Evolutionary conservation across 2,113 vertebrate species (phyloP).

Genomic region (Mustela nigripes): DNA sequence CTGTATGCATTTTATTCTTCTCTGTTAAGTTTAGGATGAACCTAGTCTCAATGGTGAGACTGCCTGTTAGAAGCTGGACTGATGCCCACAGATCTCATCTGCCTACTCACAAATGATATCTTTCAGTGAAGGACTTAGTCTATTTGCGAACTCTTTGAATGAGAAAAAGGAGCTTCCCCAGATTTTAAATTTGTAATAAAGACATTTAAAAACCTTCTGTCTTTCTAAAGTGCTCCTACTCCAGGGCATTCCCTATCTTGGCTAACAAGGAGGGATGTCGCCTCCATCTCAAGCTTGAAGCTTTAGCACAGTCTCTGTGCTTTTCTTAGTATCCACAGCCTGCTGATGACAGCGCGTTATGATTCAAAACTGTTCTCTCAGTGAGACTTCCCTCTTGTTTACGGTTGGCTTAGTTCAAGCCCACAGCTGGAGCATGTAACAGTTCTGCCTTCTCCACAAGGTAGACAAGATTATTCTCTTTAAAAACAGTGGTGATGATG

Average conservation of each 20-base stretch:
- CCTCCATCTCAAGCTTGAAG: background rate
- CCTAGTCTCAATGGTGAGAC: background rate
- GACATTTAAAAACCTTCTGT: background rate
- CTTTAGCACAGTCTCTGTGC: background rate
- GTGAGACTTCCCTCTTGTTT: background rate
- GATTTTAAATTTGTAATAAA: background rate
- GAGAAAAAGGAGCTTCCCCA: background rate
- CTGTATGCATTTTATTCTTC: background rate
- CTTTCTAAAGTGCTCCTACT: background rate
- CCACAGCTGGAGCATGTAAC: background rate
- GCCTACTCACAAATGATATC: background rate
- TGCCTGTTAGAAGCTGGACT: background rate
- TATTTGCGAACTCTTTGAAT: background rate
- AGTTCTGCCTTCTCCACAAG: background rate
- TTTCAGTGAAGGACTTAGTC: too few relatives aligned
- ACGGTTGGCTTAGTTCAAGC: background rate
- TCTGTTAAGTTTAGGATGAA: background rate
- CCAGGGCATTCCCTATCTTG: background rate
- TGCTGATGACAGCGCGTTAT: background rate
- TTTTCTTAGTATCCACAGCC: background rate
- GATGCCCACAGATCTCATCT: accelerated
- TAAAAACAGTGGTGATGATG: background rate
- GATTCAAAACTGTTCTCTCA: background rate
- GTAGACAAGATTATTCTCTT: background rate
- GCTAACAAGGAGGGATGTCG: background rate